Conservation (phyloP, 2,888 invertebrate species). For the Caenorhabditis sp. region DNA sequence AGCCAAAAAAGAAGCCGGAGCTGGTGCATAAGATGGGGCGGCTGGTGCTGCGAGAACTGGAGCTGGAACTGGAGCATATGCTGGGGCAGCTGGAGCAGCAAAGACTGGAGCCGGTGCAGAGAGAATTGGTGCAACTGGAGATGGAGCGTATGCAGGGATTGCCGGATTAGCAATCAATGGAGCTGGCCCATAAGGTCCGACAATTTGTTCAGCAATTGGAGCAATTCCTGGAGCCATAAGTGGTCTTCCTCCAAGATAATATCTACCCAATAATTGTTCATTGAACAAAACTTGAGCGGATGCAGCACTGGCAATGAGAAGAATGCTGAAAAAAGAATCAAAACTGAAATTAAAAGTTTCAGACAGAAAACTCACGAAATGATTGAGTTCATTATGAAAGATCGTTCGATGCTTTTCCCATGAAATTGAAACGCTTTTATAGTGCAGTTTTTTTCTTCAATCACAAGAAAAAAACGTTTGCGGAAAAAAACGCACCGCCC, state of each 20-base stretch:
- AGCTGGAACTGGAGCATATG: conserved; percentile 29
- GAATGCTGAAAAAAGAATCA: no score
- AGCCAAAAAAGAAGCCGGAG: conserved; percentile 12
- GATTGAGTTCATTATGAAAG: no score
- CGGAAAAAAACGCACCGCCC: no score
- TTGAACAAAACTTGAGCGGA: no score
- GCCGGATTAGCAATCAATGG: background rate
- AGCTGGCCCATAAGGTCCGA: background rate
- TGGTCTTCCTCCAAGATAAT: no score
- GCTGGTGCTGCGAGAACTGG: conserved; percentile 25
- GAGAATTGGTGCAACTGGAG: conserved; percentile 23
- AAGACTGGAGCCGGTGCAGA: conserved; percentile 17
- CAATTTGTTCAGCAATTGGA: background rate
- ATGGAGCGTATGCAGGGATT: conserved; percentile 4
- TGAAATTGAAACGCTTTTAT: no score
- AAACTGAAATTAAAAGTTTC: background rate
- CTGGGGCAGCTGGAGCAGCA: conserved; percentile 30
- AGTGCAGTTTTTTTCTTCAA: no score
- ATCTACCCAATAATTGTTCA: no score
- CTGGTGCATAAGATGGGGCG: conserved; percentile 9
- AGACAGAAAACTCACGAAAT: no score
- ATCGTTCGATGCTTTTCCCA: no score
- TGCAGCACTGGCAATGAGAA: no score
- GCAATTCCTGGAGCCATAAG: background rate
- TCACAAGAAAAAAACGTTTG: no score